Evolutionary conservation across 1,140 invertebrate species (phyloP).

Genomic region (Pseudomyrmex gracilis): DNA sequence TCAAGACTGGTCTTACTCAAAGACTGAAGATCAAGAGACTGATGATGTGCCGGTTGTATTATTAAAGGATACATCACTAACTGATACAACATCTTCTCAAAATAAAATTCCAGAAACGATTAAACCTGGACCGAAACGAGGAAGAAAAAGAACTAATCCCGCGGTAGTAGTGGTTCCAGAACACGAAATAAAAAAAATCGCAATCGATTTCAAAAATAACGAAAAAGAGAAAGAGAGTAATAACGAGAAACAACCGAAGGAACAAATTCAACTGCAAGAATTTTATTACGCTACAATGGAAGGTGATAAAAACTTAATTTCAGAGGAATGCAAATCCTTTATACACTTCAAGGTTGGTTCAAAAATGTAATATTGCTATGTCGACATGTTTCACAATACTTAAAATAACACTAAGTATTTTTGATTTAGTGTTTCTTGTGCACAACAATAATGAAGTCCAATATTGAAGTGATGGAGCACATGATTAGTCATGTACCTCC

Average conservation of each 20-base stretch:
- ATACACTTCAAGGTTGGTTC: conserved; percentile 78
- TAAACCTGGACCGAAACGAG: conserved; percentile 76
- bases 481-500: conserved; percentile 88
- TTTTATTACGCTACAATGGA: conserved; percentile 83
- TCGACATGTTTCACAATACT: neutral
- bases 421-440: conserved; percentile 87
- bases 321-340: conserved; percentile 74
- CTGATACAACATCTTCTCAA: conserved; percentile 36
- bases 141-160: conserved; percentile 79
- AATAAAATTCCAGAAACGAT: conserved; percentile 58
- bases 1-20: conserved; percentile 90
- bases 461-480: conserved; percentile 89
- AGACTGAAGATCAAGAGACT: conserved; percentile 13
- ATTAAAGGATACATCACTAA: conserved; percentile 60
- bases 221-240: conserved; percentile 42
- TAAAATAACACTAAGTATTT: conserved; percentile 66
- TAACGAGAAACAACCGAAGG: conserved; percentile 71
- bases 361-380: neutral
- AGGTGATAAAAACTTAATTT: conserved; percentile 73
- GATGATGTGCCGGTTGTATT: conserved; percentile 61
- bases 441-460: conserved; percentile 86
- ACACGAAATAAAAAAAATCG: conserved; percentile 72
- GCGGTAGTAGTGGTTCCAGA: conserved; percentile 61
- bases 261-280: conserved; percentile 79
- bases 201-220: conserved; percentile 65